Percentiles rank a stretch among this genome's conserved stretches.
Evolutionary conservation across 30 jellyfish, hydroid and myxozoan genomes (phyloP).

Genomic region (Cassiopea andromeda): DNA sequence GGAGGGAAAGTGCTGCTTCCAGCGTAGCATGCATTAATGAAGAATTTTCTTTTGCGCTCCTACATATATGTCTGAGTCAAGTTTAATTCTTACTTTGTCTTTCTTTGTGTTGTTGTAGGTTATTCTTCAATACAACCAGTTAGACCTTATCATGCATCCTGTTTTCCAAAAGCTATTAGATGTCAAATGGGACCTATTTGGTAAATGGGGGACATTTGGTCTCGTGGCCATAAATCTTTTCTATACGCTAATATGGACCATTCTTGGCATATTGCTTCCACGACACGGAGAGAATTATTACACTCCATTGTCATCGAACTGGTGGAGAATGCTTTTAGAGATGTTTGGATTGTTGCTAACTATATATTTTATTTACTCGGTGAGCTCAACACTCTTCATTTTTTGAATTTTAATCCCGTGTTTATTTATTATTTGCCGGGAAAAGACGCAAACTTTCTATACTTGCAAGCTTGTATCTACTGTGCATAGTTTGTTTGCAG

Average conservation of each 20-base stretch:
- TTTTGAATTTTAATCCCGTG: no score
- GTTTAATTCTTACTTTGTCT: background rate
- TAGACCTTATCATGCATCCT: conserved; percentile 95
- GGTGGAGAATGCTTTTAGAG: conserved; percentile 96
- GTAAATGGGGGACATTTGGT: conserved; percentile 80
- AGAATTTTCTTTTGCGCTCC: no score
- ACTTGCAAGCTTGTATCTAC: no score
- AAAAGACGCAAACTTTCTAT: no score
- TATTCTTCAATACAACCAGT: conserved; percentile 90
- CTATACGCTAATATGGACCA: conserved; percentile 97
- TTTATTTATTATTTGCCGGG: no score
- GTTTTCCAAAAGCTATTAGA: conserved; percentile 89
- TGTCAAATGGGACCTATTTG: conserved; percentile 95
- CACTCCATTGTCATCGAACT: conserved; percentile 59
- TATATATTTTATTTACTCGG: conserved; percentile 78
- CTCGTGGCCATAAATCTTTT: conserved; percentile 70
- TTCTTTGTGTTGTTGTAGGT: conserved; percentile 47
- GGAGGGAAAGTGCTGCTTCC: no score
- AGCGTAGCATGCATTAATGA: no score
- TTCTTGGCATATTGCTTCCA: conserved; percentile 88
- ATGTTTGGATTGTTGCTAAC: conserved; percentile 85
- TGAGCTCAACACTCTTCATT: conserved; percentile 21
- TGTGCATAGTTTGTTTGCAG: no score
- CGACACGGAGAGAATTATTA: conserved; percentile 77
- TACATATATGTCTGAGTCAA: no score